These are phyloP conservation scores for Spilarctia lutea DNA, from an alignment of 2,888 invertebrate genomes.

Conservation along the genomic window DNA sequence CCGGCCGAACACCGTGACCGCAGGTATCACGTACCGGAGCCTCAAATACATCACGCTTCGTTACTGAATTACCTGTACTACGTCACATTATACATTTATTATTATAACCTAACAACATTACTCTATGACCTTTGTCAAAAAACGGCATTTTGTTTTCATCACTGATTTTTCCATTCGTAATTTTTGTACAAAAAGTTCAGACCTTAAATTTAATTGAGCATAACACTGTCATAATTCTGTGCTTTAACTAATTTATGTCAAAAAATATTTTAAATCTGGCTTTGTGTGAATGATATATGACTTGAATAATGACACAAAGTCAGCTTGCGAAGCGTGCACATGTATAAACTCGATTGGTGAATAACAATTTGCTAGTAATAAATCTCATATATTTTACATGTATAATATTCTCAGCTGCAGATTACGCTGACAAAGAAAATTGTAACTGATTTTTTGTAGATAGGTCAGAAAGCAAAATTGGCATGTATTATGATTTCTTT, in stretches of 20 bases:
- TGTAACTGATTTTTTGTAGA: background rate
- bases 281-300: background rate
- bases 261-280: background rate
- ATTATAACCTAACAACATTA: constrained; percentile 24
- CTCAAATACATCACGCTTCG: constrained; percentile 12
- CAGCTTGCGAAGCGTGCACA: background rate
- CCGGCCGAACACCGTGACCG: background rate
- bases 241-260: constrained; percentile 9
- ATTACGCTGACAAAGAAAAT: background rate
- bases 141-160: constrained; percentile 7
- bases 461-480: background rate
- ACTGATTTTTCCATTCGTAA: constrained; percentile 4
- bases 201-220: background rate
- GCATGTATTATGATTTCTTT: background rate
- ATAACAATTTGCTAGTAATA: background rate
- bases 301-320: background rate
- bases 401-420: no score
- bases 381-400: background rate
- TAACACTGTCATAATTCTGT: constrained; percentile 1
- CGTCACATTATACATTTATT: constrained; percentile 30
- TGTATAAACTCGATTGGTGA: background rate
- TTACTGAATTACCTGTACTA: constrained; percentile 28
- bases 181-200: constrained; percentile 3
- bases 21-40: background rate
- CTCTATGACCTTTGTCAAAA: constrained; percentile 28